Base-by-base conservation (phyloP, 2,888 invertebrate genomes). In the Dolomedes plantarius region DNA sequence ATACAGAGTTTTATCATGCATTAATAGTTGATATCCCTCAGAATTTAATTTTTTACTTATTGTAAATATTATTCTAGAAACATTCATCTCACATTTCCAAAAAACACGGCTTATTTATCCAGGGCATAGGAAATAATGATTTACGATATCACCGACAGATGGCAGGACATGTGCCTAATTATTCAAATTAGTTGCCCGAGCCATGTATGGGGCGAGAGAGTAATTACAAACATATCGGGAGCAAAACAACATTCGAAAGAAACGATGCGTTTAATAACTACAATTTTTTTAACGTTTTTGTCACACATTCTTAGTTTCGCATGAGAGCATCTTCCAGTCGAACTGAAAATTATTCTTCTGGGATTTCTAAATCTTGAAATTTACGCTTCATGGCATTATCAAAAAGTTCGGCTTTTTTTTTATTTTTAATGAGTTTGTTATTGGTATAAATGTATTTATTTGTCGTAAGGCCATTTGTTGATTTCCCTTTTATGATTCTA, bases 121-220 rank as follows among this genome's bases (percentile, higher is more conserved):
- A n/a, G n/a, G n/a, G n/a, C n/a, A n/a, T n/a, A 36, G 6, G 2
- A 16, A 46, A 2, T 9, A 46, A 46, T 46, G 16, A 46, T 16
- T 46, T 46, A 46, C 11, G n/a, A 46, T 16, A 16, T 46, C 2
- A 13, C 46, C 46, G 46, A 46, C 46, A 46, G 46, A 46, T 46
- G 46, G 46, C 46, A 46, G 11, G 46, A 16, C 46, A 46, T 46
- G 46, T 46, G 46, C 46, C 46, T 46, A 46, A 46, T 46, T 46
- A 46, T 46, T 46, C 46, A 46, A 46, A 46, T 46, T 6, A 46
- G n/a, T n/a, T n/a, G 46, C 16, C 46, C 2, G 16, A 46, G 36
- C 5, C 11, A 9, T 2, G 46, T 16, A 9, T 46, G 11, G n/a
- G 7, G 16, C 11, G 46, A 46, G 16, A n/a, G 46, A 46, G 16